These are phyloP conservation scores for Silurus aristotelis DNA, from an alignment of 2,797 vertebrate genomes.

Conservation along the genomic window DNA sequence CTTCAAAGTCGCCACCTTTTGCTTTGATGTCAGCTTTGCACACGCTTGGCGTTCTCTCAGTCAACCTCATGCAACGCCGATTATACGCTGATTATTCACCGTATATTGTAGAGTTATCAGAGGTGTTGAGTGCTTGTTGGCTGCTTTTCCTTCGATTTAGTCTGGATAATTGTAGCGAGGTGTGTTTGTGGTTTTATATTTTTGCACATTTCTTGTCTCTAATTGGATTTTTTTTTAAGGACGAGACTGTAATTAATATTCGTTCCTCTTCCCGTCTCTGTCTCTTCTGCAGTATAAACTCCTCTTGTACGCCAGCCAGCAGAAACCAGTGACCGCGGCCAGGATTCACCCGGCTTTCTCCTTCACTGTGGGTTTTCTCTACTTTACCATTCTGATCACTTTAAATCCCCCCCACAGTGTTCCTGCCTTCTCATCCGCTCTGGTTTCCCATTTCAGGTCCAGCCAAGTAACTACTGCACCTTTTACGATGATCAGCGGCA, in stretches of 20 bases:
- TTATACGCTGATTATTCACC: too few relatives aligned
- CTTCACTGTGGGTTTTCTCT: conserved; percentile 80
- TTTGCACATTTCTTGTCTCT: too few relatives aligned
- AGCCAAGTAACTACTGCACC: conserved; percentile 88
- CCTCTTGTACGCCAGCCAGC: conserved; percentile 91
- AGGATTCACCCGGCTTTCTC: conserved; percentile 84
- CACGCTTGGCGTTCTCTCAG: too few relatives aligned
- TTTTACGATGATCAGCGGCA: conserved; percentile 97
- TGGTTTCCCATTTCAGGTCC: conserved; percentile 75
- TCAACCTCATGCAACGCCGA: too few relatives aligned
- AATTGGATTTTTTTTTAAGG: not conserved
- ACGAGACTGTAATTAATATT: not conserved
- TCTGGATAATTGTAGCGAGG: too few relatives aligned
- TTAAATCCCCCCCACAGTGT: not conserved
- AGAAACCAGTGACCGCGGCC: conserved; percentile 86
- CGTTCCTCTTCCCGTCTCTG: not conserved
- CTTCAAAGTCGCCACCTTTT: too few relatives aligned
- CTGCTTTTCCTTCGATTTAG: too few relatives aligned
- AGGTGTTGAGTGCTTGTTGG: too few relatives aligned
- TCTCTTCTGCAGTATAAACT: conserved; percentile 85
- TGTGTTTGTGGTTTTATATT: too few relatives aligned
- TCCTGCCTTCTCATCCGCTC: not conserved
- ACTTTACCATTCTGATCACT: accelerated
- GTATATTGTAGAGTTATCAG: too few relatives aligned
- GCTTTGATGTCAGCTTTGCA: too few relatives aligned